Evolutionary conservation across 2,113 vertebrate species (phyloP), one percentile per base, ranked within the genome.

Genomic region (Lota lota): DNA sequence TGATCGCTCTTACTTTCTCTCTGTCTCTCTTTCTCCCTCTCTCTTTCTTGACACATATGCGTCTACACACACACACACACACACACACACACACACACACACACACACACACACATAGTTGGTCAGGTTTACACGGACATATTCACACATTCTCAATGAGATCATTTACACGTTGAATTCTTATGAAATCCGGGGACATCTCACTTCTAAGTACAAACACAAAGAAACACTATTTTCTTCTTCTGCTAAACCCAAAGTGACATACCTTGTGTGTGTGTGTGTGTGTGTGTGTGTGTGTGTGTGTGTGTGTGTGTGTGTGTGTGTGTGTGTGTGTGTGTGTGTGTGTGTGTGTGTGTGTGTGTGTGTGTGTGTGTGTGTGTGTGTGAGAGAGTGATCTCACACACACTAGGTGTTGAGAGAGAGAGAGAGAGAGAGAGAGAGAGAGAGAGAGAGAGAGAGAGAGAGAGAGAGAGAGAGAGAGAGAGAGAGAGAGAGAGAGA

Each of bases 91-190:
- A 47, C 40, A 2, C 7, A 47, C 40, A 47, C 12, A 11, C 40
- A 47, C 40, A 1, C 12, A 11, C 40, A 47, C 40, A 47, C 40
- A 47, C 8, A 47, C 40, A 47, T 1, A 47, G 40, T 47, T 47
- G 28, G 40, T 47, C 40, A 47, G 1, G 10, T 47, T 47, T 47
- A 22, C 59, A 47, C 40, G 40, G 40, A 24, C 59, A 61, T 22
- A 61, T 22, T 19, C 20, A 20, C 57, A 20, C 57, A 14, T 22
- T 16, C 59, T 16, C 59, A 24, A 15, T 61, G 59, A 61, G 15
- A 24, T 1, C 7, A 61, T 40, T 80, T 69, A 63, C 71, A 63
- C n/a, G 56, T 61, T 57, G 10, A 7, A 58, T 60, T 47, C 54
- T 63, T 16, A 51, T 19, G 4, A 64, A 63, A 58, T n/a, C 21